Conservation (phyloP, 2,888 invertebrate species). For the Mythimna impura region DNA sequence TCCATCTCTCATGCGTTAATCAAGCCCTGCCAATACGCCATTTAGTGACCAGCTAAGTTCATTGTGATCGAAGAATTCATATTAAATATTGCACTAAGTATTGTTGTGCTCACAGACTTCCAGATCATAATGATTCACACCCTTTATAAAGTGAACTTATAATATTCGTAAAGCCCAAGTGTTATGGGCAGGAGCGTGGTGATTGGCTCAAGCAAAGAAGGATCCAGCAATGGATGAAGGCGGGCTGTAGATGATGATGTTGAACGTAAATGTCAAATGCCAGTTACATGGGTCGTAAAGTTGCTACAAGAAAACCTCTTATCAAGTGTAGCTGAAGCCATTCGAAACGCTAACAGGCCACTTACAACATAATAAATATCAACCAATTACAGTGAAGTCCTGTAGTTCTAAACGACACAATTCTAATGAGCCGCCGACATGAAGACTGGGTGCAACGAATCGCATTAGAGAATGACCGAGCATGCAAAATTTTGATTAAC, state of each 20-base stretch:
- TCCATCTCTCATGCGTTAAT: constrained; percentile 2
- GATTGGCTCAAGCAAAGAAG: too few species aligned
- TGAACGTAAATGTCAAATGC: background rate
- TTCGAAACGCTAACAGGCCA: background rate
- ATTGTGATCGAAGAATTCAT: constrained; percentile 2
- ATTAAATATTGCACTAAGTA: background rate
- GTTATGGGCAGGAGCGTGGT: too few species aligned
- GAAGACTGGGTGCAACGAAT: constrained; percentile 67
- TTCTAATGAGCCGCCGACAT: constrained; percentile 31
- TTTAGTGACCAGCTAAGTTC: constrained; percentile 17
- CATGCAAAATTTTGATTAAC: constrained; percentile 69
- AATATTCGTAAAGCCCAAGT: background rate
- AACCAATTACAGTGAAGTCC: constrained; percentile 11
- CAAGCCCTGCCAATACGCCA: constrained; percentile 23
- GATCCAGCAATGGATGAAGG: too few species aligned
- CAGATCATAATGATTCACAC: too few species aligned
- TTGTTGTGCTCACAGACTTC: background rate
- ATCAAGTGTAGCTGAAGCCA: background rate
- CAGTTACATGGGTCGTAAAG: background rate
- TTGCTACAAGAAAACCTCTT: background rate
- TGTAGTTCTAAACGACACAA: constrained; percentile 17
- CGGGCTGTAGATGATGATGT: background rate
- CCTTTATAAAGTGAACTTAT: background rate
- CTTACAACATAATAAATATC: constrained; percentile 21
- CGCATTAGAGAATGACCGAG: constrained; percentile 55